Base-by-base conservation (phyloP, 2,797 vertebrate genomes). In the Pipistrellus pygmaeus region DNA sequence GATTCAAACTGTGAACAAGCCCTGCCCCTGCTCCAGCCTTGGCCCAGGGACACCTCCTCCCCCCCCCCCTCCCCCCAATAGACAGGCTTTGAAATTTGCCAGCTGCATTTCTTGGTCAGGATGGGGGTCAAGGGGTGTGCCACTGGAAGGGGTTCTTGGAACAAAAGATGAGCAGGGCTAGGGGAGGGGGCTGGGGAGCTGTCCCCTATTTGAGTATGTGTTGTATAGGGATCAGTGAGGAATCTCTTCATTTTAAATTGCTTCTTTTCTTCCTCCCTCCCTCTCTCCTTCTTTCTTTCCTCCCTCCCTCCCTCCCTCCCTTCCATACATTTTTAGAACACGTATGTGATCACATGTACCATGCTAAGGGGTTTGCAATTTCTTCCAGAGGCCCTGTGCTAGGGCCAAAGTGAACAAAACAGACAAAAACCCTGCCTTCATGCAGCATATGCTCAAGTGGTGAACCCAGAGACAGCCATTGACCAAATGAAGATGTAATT, bases 31-130 rank as follows among this genome's bases (percentile, higher is more conserved):
- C 51, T 51, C 46, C 8, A 25, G 89, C 27, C 53, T 5, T 32
- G 62, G 68, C 71, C 14, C 66, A 5, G 12, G 62, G 32, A 38
- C 18, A 21, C 53, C 53, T 55, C 48, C 51, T 38, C 17, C 2
- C 51, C 44, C 17, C 1, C 7, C 27, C 6, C 64, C 17, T 1
- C 7, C 6, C 53, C 23, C 55, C 23, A 62, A 25, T 25, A 30
- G 21, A 48, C 23, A 30, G 81, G 30, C 91, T 91, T 88, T 90
- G 93, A 62, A 62, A 92, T 77, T 57, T 38, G 77, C 73, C n/a
- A 69, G 51, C 44, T 5, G n/a, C 62, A 20, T 38, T 77, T 81
- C 20, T 62, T 44, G 57, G 57, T 55, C n/a, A 6, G 48, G n/a
- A 64, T 15, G 32, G 30, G 11, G 12, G 30, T 35, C 9, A 20